Evolutionary conservation across 64 coral and sea anemone species (phyloP).

Genomic region (Hydrozoanthus tunicans): DNA sequence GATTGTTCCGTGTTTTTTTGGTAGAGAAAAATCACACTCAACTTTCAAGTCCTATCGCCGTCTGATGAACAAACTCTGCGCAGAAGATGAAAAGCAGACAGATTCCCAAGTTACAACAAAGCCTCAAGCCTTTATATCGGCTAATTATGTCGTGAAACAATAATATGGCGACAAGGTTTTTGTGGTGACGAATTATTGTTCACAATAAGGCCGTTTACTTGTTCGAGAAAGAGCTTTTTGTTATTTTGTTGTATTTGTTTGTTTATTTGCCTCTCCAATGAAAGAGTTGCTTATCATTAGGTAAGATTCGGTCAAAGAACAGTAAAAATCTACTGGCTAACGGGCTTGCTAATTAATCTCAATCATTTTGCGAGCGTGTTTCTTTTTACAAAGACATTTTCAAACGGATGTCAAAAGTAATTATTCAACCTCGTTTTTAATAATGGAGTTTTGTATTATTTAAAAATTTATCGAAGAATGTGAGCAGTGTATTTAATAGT

Average conservation of each 20-base stretch:
- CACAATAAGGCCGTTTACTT: conserved; percentile 29
- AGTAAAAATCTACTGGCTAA: conserved; percentile 82
- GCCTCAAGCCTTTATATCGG: conserved; percentile 55
- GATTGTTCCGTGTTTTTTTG: conserved; percentile 78
- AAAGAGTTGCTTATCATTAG: conserved; percentile 78
- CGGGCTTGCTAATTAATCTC: conserved; percentile 80
- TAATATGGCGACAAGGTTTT: conserved; percentile 1
- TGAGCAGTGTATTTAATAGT: conserved; percentile 71
- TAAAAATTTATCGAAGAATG: conserved; percentile 81
- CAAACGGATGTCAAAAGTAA: conserved; percentile 78
- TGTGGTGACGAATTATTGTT: conserved; percentile 34
- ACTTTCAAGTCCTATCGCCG: conserved; percentile 87
- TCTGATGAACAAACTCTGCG: conserved; percentile 81
- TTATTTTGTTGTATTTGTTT: conserved; percentile 56
- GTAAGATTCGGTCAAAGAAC: conserved; percentile 65
- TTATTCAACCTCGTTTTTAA: conserved; percentile 76
- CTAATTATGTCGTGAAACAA: conserved; percentile 57
- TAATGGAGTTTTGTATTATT: conserved; percentile 79
- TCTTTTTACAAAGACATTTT: conserved; percentile 77
- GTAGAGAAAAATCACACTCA: conserved; percentile 87
- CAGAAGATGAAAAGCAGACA: conserved; percentile 84
- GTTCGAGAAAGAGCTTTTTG: conserved; percentile 26
- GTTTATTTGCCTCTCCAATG: conserved; percentile 85
- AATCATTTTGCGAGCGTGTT: conserved; percentile 68
- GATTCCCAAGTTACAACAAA: conserved; percentile 45